These are phyloP conservation scores for Poecile montanus DNA, from an alignment of 2,797 vertebrate genomes.

Conservation along the genomic window DNA sequence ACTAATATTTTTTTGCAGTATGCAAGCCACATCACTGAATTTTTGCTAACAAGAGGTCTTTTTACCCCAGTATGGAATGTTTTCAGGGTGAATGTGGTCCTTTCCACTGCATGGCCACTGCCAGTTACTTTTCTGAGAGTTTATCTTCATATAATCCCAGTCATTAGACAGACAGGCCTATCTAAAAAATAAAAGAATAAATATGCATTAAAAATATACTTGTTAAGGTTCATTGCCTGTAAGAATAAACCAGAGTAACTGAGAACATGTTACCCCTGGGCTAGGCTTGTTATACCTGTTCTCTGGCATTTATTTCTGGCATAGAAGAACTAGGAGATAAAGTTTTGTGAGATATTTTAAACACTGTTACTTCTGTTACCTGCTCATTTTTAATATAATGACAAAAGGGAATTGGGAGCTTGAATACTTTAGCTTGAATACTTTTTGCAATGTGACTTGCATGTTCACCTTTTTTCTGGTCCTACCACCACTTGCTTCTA, in stretches of 20 bases:
- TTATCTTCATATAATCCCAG: constrained; percentile 7
- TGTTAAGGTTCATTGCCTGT: neutral
- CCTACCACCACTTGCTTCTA: neutral
- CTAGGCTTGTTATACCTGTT: neutral
- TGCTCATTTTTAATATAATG: neutral
- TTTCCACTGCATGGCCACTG: neutral
- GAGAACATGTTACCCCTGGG: neutral
- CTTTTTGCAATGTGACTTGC: neutral
- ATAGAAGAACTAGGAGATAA: neutral
- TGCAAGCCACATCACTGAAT: neutral
- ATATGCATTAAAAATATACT: neutral
- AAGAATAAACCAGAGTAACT: neutral
- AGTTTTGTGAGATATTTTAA: neutral
- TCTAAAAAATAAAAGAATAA: neutral
- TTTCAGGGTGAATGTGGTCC: neutral
- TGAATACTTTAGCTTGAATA: neutral
- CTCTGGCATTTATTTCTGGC: neutral
- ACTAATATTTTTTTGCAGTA: neutral
- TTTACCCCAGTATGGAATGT: neutral
- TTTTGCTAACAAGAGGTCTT: neutral
- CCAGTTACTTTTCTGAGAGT: neutral
- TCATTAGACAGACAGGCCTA: neutral
- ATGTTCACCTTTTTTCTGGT: neutral
- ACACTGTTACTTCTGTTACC: neutral
- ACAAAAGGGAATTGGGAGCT: neutral